Conservation (phyloP, 1,140 invertebrate genomes). For the Oreohelix idahoensis region DNA sequence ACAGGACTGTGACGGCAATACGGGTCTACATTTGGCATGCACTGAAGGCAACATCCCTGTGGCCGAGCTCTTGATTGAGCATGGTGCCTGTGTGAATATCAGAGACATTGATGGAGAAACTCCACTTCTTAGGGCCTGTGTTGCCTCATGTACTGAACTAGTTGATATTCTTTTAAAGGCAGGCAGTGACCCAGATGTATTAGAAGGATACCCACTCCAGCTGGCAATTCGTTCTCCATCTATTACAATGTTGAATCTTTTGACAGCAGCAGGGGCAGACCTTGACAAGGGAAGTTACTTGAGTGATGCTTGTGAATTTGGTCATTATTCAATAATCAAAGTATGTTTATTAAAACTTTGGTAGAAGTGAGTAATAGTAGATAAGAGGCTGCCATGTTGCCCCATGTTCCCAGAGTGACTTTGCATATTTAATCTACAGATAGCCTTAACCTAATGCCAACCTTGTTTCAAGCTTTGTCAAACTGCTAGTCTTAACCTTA, state of each 20-base stretch:
- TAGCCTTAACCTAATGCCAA: too few relatives aligned
- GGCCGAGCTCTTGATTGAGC: conserved; percentile 29
- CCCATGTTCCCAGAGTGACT: too few relatives aligned
- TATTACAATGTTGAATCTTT: conserved; percentile 31
- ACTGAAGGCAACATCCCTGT: conserved; percentile 39
- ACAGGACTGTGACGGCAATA: conserved; percentile 43
- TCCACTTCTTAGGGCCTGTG: conserved; percentile 42
- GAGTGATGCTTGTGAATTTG: conserved; percentile 36
- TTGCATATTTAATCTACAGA: too few relatives aligned
- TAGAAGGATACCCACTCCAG: conserved; percentile 38
- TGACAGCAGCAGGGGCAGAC: conserved; percentile 36
- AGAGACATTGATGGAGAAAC: conserved; percentile 42
- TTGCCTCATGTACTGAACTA: conserved; percentile 22
- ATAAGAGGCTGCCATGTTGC: too few relatives aligned
- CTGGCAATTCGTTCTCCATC: conserved; percentile 19
- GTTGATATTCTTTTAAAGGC: conserved; percentile 43
- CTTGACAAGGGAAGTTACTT: conserved; percentile 29
- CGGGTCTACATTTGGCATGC: conserved; percentile 46
- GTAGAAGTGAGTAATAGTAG: too few relatives aligned
- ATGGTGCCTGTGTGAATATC: conserved; percentile 37
- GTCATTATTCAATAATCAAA: conserved; percentile 39
- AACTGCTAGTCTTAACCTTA: too few relatives aligned
- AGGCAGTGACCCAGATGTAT: conserved; percentile 36
- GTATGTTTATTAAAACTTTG: conserved; percentile 25
- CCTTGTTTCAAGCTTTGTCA: too few relatives aligned